phyloP scores from a whole-genome alignment of 1,140 invertebrate genomes.

The Bombus superbus region DNA sequence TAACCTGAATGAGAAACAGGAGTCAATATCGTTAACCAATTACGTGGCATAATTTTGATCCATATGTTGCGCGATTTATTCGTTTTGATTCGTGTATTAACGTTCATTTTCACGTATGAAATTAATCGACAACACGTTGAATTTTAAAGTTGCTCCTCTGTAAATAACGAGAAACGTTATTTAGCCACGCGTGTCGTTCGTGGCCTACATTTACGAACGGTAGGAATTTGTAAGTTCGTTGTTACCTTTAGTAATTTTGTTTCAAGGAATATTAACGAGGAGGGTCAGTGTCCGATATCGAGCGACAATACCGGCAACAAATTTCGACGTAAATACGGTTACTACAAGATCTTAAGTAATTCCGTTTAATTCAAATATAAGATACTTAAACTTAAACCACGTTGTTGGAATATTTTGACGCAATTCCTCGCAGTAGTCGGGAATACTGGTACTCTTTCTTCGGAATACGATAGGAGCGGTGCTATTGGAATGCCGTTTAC shows the following conservation, averaged over 20 bases:
- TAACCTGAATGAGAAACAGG: too few species aligned
- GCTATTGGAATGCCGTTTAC: conserved; percentile 9
- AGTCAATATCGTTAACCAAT: too few species aligned
- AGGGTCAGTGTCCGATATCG: neutral
- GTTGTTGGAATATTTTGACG: neutral
- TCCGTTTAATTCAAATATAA: neutral
- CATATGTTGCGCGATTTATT: too few species aligned
- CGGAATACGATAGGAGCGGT: neutral
- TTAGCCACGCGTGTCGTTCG: too few species aligned
- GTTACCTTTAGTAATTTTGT: neutral
- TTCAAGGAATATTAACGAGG: too few species aligned
- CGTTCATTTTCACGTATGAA: too few species aligned
- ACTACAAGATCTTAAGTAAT: neutral
- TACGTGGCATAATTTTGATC: too few species aligned
- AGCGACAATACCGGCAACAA: neutral
- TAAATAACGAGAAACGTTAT: too few species aligned
- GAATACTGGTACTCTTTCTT: neutral
- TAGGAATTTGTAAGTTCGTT: conserved; percentile 2
- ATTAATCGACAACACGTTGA: too few species aligned
- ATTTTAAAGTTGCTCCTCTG: too few species aligned
- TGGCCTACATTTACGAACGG: too few species aligned
- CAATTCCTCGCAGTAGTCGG: neutral
- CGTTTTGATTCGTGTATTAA: too few species aligned
- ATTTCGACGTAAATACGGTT: neutral
- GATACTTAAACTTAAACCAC: neutral